Conservation (phyloP, 23 tunicate genomes). For the Phallusia fumigata region DNA sequence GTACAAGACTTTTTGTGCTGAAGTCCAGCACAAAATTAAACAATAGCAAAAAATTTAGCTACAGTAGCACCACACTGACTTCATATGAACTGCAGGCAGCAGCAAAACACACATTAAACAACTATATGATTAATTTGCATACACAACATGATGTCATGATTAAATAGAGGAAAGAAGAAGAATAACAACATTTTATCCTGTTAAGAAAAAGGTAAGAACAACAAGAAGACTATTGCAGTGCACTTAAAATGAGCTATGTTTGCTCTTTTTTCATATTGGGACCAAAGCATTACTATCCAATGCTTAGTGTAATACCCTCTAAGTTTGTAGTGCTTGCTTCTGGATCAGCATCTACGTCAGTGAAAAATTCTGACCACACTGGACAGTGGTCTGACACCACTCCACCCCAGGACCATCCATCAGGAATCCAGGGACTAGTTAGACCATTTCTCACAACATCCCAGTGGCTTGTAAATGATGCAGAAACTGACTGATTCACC, state of each 20-base stretch:
- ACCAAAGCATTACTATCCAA: not conserved
- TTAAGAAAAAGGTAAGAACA: not conserved
- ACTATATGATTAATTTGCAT: not conserved
- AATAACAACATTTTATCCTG: not conserved
- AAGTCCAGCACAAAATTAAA: not conserved
- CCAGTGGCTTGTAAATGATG: conserved; percentile 12
- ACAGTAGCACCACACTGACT: not conserved
- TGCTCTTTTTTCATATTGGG: too few species aligned
- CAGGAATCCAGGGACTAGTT: conserved; percentile 64
- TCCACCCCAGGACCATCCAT: conserved; percentile 66
- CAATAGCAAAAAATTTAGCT: not conserved
- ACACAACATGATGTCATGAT: not conserved
- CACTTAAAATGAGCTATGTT: not conserved
- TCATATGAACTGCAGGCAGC: not conserved
- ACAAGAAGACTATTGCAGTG: not conserved
- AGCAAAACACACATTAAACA: not conserved
- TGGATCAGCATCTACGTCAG: conserved; percentile 11
- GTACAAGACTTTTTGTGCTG: too few species aligned
- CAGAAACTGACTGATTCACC: conserved; percentile 18
- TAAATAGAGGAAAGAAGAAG: not conserved
- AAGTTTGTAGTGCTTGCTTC: conserved; percentile 11
- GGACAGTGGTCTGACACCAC: conserved; percentile 58
- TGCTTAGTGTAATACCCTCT: conserved; percentile 13
- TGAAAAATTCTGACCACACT: conserved; percentile 39
- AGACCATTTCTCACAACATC: conserved; percentile 41